Base-by-base conservation (phyloP, 1,140 invertebrate genomes). In the Acromyrmex charruanus region DNA sequence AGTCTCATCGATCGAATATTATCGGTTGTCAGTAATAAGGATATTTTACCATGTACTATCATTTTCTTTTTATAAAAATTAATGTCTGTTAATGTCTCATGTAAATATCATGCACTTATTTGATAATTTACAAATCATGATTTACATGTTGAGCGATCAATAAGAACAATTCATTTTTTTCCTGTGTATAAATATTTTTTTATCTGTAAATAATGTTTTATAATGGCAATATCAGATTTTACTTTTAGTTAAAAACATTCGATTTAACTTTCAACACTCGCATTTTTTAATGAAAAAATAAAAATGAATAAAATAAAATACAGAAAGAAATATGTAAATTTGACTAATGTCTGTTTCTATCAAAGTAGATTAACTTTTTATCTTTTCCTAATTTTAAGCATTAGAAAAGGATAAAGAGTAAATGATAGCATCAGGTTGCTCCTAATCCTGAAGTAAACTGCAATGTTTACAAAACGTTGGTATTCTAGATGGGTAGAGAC, bases 161-260 rank as follows among this genome's bases (percentile, higher is more conserved):
- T n/a, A 10, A 35, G 18, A 63, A n/a, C 39, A 9, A 35, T 44
- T 25, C 0, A 25, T 5, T 61, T 61, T 59, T 55, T 18, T 18
- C 25, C n/a, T 31, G 7, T n/a, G 21, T 59, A 21, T 51, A 39
- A 58, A n/a, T 31, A 31, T 58, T 68, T 31, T 69, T 1, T 68
- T 25, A 25, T 69, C 10, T 80, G 6, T 53, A 14, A 53, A 16
- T 39, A 74, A 74, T 65, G 18, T 63, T 63, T 77, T 59, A 59
- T 28, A 39, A 12, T 21, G 35, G 6, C 6, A n/a, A 66, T 35
- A 9, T 21, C 6, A 12, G 5, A 3, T 55, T 55, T 16, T 53
- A 55, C n/a, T 74, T 53, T 74, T n/a, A 14, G 2, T 71, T 18
- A 55, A 72, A 71, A 66, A n/a, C 18, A 55, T 35, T 18, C 31